Evolutionary conservation across 2,113 vertebrate species (phyloP).

Genomic region (Dunckerocampus dactyliophorus): DNA sequence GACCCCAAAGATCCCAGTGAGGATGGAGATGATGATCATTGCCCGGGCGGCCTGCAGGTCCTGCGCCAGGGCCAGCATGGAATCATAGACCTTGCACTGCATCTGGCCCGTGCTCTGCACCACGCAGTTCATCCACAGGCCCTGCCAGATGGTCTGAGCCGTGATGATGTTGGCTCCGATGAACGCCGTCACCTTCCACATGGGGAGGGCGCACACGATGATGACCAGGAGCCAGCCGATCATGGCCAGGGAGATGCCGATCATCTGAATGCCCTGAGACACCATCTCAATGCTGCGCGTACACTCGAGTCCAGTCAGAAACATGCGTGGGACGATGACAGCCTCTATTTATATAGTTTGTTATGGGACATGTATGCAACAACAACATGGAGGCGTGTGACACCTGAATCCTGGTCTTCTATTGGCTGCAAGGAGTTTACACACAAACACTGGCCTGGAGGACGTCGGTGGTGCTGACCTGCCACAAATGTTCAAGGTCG

Average conservation of each 20-base stretch:
- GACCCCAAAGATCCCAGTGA: conserved; percentile 75
- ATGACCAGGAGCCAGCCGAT: conserved; percentile 69
- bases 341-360: conserved; percentile 41
- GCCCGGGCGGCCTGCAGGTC: conserved; percentile 90
- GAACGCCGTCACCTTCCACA: conserved; percentile 73
- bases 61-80: conserved; percentile 65
- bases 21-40: conserved; percentile 82
- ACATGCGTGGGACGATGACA: not conserved
- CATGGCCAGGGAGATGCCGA: conserved; percentile 50
- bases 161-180: conserved; percentile 74
- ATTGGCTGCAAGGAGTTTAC: conserved; percentile 55
- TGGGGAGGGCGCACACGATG: conserved; percentile 68
- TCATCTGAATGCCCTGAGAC: conserved; percentile 70
- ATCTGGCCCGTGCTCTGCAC: conserved; percentile 79
- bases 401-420: conserved; percentile 11
- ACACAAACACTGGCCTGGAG: conserved; percentile 59
- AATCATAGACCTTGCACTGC: conserved; percentile 77
- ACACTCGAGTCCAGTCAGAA: not conserved
- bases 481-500: conserved; percentile 52
- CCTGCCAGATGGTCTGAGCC: conserved; percentile 73
- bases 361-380: conserved; percentile 23
- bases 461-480: conserved; percentile 49
- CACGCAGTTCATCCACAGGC: conserved; percentile 84
- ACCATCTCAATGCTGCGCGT: conserved; percentile 47
- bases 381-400: conserved; percentile 38